Evolutionary conservation across 2,888 invertebrate species (phyloP).

Genomic region (Drosophila nr. perissopoda): DNA sequence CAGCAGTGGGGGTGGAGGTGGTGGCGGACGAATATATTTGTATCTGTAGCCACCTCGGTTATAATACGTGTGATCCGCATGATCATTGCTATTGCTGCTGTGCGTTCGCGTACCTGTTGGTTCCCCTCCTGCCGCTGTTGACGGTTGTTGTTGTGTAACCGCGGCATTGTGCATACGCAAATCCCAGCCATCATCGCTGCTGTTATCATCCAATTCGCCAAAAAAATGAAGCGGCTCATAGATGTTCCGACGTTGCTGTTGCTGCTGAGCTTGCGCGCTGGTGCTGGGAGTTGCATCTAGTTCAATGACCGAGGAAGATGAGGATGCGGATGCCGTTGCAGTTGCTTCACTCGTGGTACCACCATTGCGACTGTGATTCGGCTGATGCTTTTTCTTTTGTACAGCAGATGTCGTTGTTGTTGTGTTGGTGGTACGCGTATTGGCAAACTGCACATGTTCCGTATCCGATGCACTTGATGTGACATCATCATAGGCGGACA

Average conservation of each 20-base stretch:
- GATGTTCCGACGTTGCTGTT: slow-evolving; percentile 19
- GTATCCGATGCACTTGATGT: slow-evolving; percentile 81
- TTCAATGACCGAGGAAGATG: slow-evolving; percentile 57
- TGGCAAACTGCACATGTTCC: slow-evolving; percentile 80
- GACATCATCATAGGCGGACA: slow-evolving; percentile 70
- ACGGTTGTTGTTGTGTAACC: slow-evolving; percentile 1
- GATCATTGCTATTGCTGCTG: slow-evolving; percentile 33
- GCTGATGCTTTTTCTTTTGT: slow-evolving; percentile 67
- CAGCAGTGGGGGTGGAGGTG: slow-evolving; percentile 19
- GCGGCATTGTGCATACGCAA: slow-evolving; percentile 55
- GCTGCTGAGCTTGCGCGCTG: slow-evolving; percentile 71
- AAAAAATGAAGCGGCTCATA: slow-evolving; percentile 8
- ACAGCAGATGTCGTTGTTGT: slow-evolving; percentile 80
- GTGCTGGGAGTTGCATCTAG: slow-evolving; percentile 74
- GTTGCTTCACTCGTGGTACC: slow-evolving; percentile 19
- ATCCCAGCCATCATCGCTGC: slow-evolving; percentile 75
- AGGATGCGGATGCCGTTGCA: slow-evolving; percentile 35
- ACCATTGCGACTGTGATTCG: slow-evolving; percentile 26
- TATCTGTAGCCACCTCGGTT: slow-evolving; percentile 54
- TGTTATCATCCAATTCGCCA: slow-evolving; percentile 49
- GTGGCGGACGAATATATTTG: not conserved
- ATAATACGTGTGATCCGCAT: slow-evolving; percentile 65
- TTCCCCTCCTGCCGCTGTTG: slow-evolving; percentile 11
- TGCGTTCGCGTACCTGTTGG: slow-evolving; percentile 7
- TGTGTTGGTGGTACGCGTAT: slow-evolving; percentile 81